Conservation (phyloP, 2,113 vertebrate genomes). For the Carollia perspicillata region DNA sequence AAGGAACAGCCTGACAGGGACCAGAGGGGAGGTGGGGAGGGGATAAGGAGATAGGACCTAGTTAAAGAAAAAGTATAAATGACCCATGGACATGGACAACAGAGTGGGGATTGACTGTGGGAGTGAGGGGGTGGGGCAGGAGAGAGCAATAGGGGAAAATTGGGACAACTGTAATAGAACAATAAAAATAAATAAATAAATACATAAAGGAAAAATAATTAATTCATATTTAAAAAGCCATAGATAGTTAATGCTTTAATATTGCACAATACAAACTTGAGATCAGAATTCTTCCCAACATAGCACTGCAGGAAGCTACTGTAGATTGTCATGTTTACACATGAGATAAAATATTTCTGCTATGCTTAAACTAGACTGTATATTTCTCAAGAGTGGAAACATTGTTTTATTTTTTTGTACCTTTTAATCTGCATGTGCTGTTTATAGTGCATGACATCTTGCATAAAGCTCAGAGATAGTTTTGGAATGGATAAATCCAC, state of each 20-base stretch:
- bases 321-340: not conserved
- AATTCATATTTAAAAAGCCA: not conserved
- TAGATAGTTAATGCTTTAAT: not conserved
- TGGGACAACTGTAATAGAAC: too few species aligned
- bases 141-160: too few species aligned
- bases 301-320: not conserved
- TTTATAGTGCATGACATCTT: not conserved
- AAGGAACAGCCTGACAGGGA: too few species aligned
- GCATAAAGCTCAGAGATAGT: not conserved
- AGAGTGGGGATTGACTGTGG: too few species aligned
- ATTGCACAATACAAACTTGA: not conserved
- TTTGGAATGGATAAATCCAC: not conserved
- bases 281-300: not conserved
- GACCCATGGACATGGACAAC: too few species aligned
- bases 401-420: not conserved
- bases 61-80: too few species aligned
- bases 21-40: too few species aligned
- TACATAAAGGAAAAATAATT: too few species aligned
- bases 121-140: too few species aligned
- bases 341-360: not conserved
- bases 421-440: not conserved
- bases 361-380: not conserved
- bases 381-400: not conserved
- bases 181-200: too few species aligned
- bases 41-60: too few species aligned